Evolutionary conservation across 2,888 invertebrate genomes (phyloP).

Genomic region (Sminthurides aquaticus): DNA sequence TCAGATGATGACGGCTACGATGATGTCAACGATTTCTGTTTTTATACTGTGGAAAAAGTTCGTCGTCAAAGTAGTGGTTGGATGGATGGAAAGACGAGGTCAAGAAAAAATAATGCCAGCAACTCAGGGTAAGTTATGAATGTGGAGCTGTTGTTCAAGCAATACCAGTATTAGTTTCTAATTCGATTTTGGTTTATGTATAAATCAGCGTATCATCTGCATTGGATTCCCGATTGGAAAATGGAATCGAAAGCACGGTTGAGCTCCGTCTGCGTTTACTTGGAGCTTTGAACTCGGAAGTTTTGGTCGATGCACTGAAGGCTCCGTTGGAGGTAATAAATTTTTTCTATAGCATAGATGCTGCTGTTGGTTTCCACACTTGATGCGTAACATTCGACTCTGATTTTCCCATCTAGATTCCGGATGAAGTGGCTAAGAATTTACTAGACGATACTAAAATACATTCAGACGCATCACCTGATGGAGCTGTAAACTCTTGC

Average conservation of each 20-base stretch:
- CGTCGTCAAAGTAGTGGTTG: not conserved
- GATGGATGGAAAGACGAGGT: not conserved
- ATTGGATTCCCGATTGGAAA: slow-evolving; percentile 69
- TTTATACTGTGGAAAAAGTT: not conserved
- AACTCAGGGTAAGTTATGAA: not conserved
- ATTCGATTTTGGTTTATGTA: not conserved
- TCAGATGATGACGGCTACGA: not conserved
- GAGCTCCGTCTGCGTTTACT: slow-evolving; percentile 68
- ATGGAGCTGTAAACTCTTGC: slow-evolving; percentile 26
- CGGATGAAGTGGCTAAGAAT: slow-evolving; percentile 32
- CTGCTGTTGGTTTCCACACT: not conserved
- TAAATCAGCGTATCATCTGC: slow-evolving; percentile 57
- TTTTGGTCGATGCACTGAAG: slow-evolving; percentile 54
- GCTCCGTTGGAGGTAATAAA: slow-evolving; percentile 45
- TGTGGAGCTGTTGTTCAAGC: not conserved
- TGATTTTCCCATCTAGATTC: slow-evolving; percentile 25
- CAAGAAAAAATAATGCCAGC: not conserved
- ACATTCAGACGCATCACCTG: slow-evolving; percentile 6
- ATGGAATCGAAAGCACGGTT: slow-evolving; percentile 62
- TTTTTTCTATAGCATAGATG: not conserved
- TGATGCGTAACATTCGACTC: not conserved
- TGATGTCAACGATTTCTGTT: not conserved
- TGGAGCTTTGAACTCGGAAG: slow-evolving; percentile 59
- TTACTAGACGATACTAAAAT: slow-evolving; percentile 16
- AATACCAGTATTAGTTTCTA: not conserved